These are phyloP conservation scores for Caenorhabditis latens DNA, from an alignment of 1,140 invertebrate genomes.

Conservation along the genomic window DNA sequence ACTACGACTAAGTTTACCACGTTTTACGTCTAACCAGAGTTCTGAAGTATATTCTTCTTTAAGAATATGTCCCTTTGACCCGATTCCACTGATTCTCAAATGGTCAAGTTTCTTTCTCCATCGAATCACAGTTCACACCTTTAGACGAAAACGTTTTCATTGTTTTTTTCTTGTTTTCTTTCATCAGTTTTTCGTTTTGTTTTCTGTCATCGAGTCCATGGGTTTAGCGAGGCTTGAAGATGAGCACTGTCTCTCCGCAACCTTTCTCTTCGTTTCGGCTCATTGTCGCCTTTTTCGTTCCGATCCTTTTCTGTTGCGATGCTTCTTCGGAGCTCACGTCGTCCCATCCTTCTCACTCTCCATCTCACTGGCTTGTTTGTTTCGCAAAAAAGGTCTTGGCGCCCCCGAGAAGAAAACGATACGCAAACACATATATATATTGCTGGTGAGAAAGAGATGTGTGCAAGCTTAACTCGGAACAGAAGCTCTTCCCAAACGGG, in stretches of 20 bases:
- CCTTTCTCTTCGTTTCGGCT: neutral
- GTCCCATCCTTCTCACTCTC: neutral
- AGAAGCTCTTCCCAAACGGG: neutral
- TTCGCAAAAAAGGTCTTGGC: slow-evolving; percentile 39
- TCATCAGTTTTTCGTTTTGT: neutral
- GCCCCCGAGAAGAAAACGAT: slow-evolving; percentile 38
- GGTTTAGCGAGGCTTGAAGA: slow-evolving; percentile 48
- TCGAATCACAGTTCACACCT: neutral
- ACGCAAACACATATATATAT: slow-evolving; percentile 44
- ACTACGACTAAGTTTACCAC: too few relatives aligned
- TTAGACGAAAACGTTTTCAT: neutral
- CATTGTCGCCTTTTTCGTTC: neutral
- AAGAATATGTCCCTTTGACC: too few relatives aligned
- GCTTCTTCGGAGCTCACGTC: slow-evolving; percentile 16
- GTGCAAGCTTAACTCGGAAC: slow-evolving; percentile 50
- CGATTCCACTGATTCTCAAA: too few relatives aligned
- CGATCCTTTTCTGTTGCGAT: neutral
- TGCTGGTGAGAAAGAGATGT: neutral
- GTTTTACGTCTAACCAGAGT: too few relatives aligned
- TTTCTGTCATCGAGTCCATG: slow-evolving; percentile 48
- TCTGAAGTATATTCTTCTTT: too few relatives aligned
- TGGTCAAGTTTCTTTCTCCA: too few relatives aligned
- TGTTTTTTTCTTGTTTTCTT: too few relatives aligned
- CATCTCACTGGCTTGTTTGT: slow-evolving; percentile 40
- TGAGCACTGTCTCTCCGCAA: slow-evolving; percentile 10